Percentiles rank a stretch among this genome's conserved stretches.
These are phyloP conservation scores for Anseranas semipalmata DNA, from an alignment of 2,113 vertebrate genomes.

Conservation along the genomic window DNA sequence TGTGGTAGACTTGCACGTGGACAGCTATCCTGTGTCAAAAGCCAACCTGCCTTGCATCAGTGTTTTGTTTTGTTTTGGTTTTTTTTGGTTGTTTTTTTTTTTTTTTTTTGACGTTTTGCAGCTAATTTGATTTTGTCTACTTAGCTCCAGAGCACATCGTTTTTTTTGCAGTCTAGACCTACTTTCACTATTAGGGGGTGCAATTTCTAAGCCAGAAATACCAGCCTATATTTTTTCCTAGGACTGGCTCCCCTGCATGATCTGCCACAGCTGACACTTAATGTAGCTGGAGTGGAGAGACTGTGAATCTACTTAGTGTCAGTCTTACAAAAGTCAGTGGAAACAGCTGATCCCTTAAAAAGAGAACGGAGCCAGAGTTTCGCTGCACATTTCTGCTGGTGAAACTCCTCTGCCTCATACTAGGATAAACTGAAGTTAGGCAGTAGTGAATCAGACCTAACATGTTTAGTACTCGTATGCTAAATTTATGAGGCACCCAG, in stretches of 20 bases:
- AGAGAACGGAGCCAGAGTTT: neutral
- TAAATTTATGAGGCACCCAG: slow-evolving; percentile 55
- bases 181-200: neutral
- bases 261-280: neutral
- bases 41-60: neutral
- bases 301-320: slow-evolving; percentile 12
- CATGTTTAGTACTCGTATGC: slow-evolving; percentile 28
- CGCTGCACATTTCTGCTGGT: neutral
- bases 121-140: slow-evolving; percentile 16
- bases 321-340: neutral
- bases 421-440: slow-evolving; percentile 22
- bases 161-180: slow-evolving; percentile 21
- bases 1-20: neutral
- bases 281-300: neutral
- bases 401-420: neutral
- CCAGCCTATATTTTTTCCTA: slow-evolving; percentile 38
- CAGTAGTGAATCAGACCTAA: slow-evolving; percentile 47
- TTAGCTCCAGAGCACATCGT: neutral
- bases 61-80: no score
- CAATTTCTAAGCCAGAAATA: slow-evolving; percentile 36
- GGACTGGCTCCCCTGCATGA: neutral
- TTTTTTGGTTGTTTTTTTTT: no score
- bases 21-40: neutral
- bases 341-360: slow-evolving; percentile 53
- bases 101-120: neutral